Evolutionary conservation across 2,888 invertebrate genomes (phyloP), one percentile per base, ranked within the genome.

Genomic region (Altica lythri): DNA sequence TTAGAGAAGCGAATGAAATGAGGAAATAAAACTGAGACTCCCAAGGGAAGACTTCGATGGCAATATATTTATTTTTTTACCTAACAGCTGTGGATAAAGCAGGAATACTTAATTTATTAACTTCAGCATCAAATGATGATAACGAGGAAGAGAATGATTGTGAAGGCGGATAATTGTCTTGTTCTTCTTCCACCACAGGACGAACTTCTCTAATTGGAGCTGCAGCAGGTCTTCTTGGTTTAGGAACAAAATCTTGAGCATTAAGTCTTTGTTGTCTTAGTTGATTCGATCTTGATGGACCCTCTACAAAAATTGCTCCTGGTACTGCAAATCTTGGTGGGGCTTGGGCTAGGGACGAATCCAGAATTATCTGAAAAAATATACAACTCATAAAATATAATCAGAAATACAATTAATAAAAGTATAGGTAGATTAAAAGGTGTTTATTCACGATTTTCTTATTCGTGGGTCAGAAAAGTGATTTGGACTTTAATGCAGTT

Each of bases 291-390:
- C 73, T 72, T 71, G 56, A 42, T n/a, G n/a, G n/a, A 72, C 22
- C 72, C 71, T 56, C 69, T 63, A 82, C 42, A 5, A 78, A 74
- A 14, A 83, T 68, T 1, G 87, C 87, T 32, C 88, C 88, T 0
- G 87, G 85, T 60, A 88, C 85, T 65, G 78, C 79, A 12, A 86
- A 74, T 65, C 88, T 77, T 8, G 81, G 86, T n/a, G 88, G 87
- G 49, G 79, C 68, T 62, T 86, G 84, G 30, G 75, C 76, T 63
- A 79, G 38, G 18, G 57, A 16, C 16, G 16, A 34, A 34, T 9
- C 16, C 13, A 34, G 2, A 16, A 9, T 34, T 16, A 34, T 34
- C 34, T 34, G 34, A 9, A 34, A 19, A 6, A 19, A 19, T 6
- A 19, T 5, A 19, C 22, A 19, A 19, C 22, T 19, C n/a, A n/a